A percentile compares a stretch with the other conserved stretches of the same genome.
Conservation (phyloP, 2,113 vertebrate genomes). For the Corythoichthys intestinalis region DNA sequence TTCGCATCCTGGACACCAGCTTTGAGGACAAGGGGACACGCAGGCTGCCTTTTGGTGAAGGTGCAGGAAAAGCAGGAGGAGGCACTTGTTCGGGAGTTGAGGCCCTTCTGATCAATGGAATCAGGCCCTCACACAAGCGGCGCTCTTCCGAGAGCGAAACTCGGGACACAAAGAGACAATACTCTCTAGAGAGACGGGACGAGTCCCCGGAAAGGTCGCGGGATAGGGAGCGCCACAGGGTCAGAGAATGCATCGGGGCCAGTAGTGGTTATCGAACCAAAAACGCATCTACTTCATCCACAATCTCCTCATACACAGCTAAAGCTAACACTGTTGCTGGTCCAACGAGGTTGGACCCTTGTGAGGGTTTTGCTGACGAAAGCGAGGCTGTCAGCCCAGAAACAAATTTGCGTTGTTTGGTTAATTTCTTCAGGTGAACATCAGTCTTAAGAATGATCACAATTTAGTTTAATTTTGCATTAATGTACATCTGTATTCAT, state of each 20-base stretch:
- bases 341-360: slow-evolving; percentile 51
- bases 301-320: slow-evolving; percentile 39
- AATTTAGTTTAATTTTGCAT: neutral
- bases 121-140: slow-evolving; percentile 82
- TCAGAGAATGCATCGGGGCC: slow-evolving; percentile 46
- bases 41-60: slow-evolving; percentile 18
- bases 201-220: slow-evolving; percentile 59
- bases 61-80: slow-evolving; percentile 35
- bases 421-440: slow-evolving; percentile 87
- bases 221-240: slow-evolving; percentile 67
- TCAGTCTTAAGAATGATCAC: neutral
- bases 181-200: slow-evolving; percentile 80
- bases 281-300: slow-evolving; percentile 43
- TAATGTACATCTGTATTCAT: neutral
- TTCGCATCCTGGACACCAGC: slow-evolving; percentile 81
- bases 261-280: slow-evolving; percentile 51
- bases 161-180: slow-evolving; percentile 87
- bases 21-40: slow-evolving; percentile 74
- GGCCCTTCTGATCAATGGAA: slow-evolving; percentile 66
- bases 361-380: slow-evolving; percentile 59
- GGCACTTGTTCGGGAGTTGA: slow-evolving; percentile 45
- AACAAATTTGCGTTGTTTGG: slow-evolving; percentile 90
- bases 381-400: slow-evolving; percentile 81
- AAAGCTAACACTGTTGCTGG: slow-evolving; percentile 53
- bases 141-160: slow-evolving; percentile 88